Evolutionary conservation across 2,113 vertebrate genomes (phyloP).

Genomic region (Nannospalax galili): DNA sequence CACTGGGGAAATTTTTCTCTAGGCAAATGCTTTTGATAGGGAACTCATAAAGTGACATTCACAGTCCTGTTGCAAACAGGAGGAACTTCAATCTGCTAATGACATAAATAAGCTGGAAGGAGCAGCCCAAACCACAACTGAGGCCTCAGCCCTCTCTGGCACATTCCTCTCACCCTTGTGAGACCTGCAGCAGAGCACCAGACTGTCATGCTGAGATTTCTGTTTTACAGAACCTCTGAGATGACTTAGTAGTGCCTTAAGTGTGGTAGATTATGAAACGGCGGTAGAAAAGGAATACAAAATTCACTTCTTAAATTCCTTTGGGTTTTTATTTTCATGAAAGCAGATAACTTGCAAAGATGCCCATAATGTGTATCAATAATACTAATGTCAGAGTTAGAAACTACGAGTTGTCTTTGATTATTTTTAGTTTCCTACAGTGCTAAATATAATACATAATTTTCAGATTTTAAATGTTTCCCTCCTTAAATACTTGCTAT

Average conservation of each 20-base stretch:
- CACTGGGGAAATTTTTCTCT: neutral
- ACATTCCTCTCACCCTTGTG: neutral
- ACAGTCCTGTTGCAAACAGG: neutral
- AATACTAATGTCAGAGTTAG: neutral
- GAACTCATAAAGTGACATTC: too few relatives aligned
- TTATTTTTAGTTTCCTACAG: neutral
- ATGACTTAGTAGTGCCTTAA: neutral
- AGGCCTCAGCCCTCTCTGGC: neutral
- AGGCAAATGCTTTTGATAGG: neutral
- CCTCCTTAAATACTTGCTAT: neutral
- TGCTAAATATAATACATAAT: neutral
- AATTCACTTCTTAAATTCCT: constrained; percentile 24
- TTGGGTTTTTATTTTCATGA: neutral
- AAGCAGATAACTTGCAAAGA: neutral
- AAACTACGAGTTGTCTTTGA: neutral
- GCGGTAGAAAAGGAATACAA: neutral
- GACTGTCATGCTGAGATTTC: neutral
- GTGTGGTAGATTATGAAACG: neutral
- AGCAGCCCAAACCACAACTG: neutral
- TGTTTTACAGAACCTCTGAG: neutral
- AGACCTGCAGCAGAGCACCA: neutral
- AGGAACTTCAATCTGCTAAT: neutral
- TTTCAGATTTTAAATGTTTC: constrained; percentile 12
- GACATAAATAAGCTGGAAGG: neutral
- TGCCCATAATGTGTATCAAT: neutral